Conservation (phyloP, 2,113 vertebrate species). For the Ciconia stormi region DNA sequence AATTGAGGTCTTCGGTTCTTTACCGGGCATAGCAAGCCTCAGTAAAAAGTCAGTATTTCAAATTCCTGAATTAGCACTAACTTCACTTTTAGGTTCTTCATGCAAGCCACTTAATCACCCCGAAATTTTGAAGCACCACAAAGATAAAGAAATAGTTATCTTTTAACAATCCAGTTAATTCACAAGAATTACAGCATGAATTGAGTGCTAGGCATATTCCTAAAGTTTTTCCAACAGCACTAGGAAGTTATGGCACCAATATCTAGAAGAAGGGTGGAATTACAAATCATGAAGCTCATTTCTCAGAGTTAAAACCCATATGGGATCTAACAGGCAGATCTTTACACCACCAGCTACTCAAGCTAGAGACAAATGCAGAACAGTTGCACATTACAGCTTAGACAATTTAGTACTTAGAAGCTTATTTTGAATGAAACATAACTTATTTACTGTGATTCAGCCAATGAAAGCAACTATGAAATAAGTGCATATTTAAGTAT, state of each 20-base stretch:
- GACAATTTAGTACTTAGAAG: background rate
- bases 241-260: background rate
- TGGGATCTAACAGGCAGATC: background rate
- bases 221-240: background rate
- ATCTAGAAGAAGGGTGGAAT: background rate
- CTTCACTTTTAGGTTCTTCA: background rate
- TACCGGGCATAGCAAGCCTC: background rate
- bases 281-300: background rate
- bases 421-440: background rate
- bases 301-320: background rate
- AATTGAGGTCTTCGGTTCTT: background rate
- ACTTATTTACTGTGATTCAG: background rate
- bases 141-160: background rate
- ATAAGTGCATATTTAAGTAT: background rate
- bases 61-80: background rate
- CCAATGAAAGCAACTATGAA: background rate
- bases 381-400: background rate
- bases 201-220: background rate
- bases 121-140: background rate
- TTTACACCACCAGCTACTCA: background rate
- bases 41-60: background rate
- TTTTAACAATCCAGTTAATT: slow-evolving; percentile 31
- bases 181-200: slow-evolving; percentile 11
- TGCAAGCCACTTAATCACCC: background rate
- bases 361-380: background rate